phyloP scores from a whole-genome alignment of 2,113 vertebrate genomes.

The Carassius auratus region DNA sequence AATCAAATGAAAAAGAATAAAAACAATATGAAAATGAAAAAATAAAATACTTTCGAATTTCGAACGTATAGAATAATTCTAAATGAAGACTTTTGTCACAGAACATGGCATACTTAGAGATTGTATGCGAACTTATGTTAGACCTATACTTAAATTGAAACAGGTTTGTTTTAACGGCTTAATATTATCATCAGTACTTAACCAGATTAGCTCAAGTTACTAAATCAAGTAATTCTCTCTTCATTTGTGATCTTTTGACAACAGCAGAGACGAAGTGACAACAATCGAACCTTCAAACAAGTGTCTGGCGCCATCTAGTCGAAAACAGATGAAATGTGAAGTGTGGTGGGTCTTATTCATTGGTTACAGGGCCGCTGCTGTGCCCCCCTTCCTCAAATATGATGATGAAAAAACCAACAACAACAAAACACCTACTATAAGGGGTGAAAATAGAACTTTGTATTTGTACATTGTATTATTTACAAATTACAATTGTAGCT shows the following conservation, averaged over 20 bases:
- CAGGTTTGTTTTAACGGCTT: not conserved
- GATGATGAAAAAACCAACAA: no score
- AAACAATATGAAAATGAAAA: no score
- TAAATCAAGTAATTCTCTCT: not conserved
- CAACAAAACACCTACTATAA: no score
- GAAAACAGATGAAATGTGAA: not conserved
- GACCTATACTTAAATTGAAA: not conserved
- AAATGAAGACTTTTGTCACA: slow-evolving; percentile 48
- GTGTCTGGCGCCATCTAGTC: slow-evolving; percentile 48
- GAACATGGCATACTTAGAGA: not conserved
- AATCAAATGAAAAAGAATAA: slow-evolving; percentile 40
- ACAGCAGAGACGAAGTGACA: not conserved
- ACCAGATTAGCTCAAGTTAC: not conserved
- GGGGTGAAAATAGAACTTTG: no score
- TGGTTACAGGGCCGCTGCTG: no score
- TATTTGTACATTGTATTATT: no score
- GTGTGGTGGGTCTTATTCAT: not conserved
- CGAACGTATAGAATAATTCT: slow-evolving; percentile 32
- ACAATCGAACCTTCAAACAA: not conserved
- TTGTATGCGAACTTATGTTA: not conserved
- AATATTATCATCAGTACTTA: not conserved
- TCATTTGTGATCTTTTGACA: not conserved
- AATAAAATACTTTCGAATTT: no score
- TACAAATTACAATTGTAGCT: no score
- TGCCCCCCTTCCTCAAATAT: no score